phyloP scores from a whole-genome alignment of 1,140 invertebrate species.

The Lucilia cuprina region DNA sequence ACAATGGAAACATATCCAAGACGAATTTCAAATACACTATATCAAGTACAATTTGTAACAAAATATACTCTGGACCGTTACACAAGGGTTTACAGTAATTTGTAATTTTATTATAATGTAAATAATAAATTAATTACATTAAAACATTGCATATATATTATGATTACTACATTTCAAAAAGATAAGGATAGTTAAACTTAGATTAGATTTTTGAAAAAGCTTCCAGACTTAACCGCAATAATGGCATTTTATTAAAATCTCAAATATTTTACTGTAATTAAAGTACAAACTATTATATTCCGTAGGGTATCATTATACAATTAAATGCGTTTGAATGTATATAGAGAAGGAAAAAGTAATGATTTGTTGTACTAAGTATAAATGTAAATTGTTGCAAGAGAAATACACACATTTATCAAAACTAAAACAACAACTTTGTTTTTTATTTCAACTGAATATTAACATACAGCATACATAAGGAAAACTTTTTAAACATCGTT shows the following conservation, averaged over 20 bases:
- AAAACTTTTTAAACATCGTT: too few relatives aligned
- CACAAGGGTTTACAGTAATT: neutral
- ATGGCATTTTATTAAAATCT: neutral
- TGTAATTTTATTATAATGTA: neutral
- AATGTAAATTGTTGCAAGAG: neutral
- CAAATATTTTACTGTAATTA: neutral
- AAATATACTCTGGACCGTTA: too few relatives aligned
- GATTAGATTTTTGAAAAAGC: too few relatives aligned
- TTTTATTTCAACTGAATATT: neutral
- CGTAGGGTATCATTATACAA: neutral
- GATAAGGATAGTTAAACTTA: too few relatives aligned
- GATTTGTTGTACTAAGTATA: neutral
- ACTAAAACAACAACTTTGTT: neutral
- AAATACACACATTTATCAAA: neutral
- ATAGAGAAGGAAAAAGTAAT: neutral
- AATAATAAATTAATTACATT: too few relatives aligned
- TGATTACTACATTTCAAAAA: too few relatives aligned
- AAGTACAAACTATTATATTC: neutral
- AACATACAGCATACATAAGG: neutral
- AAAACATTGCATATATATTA: too few relatives aligned
- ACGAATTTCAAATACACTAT: too few relatives aligned
- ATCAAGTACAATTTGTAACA: too few relatives aligned
- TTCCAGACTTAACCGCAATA: too few relatives aligned
- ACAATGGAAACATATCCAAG: neutral
- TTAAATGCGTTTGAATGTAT: neutral